Evolutionary conservation across 2,888 invertebrate genomes (phyloP).

Genomic region (Candidula unifasciata): DNA sequence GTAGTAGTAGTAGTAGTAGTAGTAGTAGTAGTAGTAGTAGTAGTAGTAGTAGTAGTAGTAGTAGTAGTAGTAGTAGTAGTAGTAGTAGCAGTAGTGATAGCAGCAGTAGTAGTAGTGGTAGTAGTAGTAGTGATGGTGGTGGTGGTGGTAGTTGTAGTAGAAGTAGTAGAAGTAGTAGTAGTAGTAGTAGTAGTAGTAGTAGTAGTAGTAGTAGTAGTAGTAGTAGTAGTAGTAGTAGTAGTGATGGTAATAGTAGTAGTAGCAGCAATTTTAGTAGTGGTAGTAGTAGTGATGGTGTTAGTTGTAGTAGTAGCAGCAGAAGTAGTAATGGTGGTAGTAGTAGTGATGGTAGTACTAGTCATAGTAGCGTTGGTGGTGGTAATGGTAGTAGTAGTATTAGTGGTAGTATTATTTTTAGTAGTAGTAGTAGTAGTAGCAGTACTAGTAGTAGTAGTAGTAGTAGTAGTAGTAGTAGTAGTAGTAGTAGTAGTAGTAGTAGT

Average conservation of each 20-base stretch:
- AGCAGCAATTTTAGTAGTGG: not conserved
- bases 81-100: slow-evolving; percentile 24
- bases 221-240: slow-evolving; percentile 27
- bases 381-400: not conserved
- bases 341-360: not conserved
- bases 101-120: slow-evolving; percentile 22
- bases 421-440: slow-evolving; percentile 30
- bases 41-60: slow-evolving; percentile 37
- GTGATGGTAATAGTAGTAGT: not conserved
- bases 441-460: slow-evolving; percentile 30
- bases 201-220: slow-evolving; percentile 37
- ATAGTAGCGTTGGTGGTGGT: not conserved
- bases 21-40: slow-evolving; percentile 42
- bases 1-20: slow-evolving; percentile 22
- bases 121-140: slow-evolving; percentile 11
- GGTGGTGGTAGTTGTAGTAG: not conserved
- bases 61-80: slow-evolving; percentile 18
- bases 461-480: slow-evolving; percentile 6
- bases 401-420: not conserved
- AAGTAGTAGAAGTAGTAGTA: slow-evolving; percentile 35
- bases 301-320: slow-evolving; percentile 28
- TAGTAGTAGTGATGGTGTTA: not conserved
- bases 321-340: slow-evolving; percentile 26
- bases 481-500: not conserved
- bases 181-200: slow-evolving; percentile 39